Conservation (phyloP, 2,113 vertebrate genomes). For the Tachuris rubrigastra region DNA sequence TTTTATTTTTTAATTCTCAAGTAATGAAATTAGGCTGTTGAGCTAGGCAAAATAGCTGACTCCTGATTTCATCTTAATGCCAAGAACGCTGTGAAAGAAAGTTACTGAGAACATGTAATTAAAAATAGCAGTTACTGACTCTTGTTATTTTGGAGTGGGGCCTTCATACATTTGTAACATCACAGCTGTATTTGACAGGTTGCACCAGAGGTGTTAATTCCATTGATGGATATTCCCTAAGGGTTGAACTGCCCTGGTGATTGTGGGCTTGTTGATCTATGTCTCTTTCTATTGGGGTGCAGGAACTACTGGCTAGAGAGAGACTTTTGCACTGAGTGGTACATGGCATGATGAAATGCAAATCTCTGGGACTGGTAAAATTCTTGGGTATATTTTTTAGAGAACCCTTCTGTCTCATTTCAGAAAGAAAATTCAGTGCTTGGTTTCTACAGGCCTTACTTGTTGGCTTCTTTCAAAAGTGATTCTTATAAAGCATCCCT, state of each 20-base stretch:
- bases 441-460: not conserved
- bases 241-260: not conserved
- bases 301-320: not conserved
- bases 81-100: not conserved
- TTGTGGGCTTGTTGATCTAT: not conserved
- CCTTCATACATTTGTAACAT: not conserved
- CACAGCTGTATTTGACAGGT: not conserved
- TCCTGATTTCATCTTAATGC: not conserved
- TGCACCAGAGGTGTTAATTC: not conserved
- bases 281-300: not conserved
- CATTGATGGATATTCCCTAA: fast-evolving
- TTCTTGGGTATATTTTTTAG: not conserved
- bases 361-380: not conserved
- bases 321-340: not conserved
- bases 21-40: not conserved
- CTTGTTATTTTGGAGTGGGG: not conserved
- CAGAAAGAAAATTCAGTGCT: not conserved
- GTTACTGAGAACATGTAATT: not conserved
- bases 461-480: not conserved
- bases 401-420: not conserved
- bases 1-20: not conserved
- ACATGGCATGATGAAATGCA: not conserved
- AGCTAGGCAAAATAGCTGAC: not conserved
- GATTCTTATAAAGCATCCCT: not conserved
- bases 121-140: not conserved